phyloP scores from a whole-genome alignment of 2,113 vertebrate genomes.

The Odontophorus gujanensis region DNA sequence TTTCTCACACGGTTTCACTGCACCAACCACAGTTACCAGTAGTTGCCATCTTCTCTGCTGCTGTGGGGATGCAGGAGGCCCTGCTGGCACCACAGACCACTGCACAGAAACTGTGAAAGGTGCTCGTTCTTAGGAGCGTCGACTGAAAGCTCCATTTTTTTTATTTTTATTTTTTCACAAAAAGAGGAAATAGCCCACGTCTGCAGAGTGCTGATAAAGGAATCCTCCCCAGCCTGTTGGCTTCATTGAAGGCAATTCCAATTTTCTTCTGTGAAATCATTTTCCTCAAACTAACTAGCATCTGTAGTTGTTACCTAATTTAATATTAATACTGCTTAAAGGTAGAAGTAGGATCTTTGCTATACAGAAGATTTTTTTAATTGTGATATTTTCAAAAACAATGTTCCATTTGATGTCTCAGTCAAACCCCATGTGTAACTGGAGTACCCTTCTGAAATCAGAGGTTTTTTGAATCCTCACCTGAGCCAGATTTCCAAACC shows the following conservation, averaged over 20 bases:
- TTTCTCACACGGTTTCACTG: not conserved
- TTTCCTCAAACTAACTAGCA: not conserved
- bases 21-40: no score
- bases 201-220: not conserved
- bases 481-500: not conserved
- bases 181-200: not conserved
- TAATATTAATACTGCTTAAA: not conserved
- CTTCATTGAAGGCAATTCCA: not conserved
- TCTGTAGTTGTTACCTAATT: not conserved
- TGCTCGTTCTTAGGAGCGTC: not conserved
- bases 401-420: not conserved
- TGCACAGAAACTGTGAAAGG: not conserved
- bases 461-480: not conserved
- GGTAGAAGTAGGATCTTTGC: not conserved
- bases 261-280: not conserved
- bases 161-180: no score
- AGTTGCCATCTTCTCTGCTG: accelerated
- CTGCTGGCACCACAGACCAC: not conserved
- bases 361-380: not conserved
- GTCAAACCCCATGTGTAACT: not conserved
- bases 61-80: not conserved
- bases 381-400: no score
- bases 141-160: not conserved
- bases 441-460: not conserved
- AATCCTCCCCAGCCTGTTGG: not conserved